Evolutionary conservation across 64 coral and sea anemone genomes (phyloP), one percentile per base, ranked within the genome.

Genomic region (Acropora tenuis): DNA sequence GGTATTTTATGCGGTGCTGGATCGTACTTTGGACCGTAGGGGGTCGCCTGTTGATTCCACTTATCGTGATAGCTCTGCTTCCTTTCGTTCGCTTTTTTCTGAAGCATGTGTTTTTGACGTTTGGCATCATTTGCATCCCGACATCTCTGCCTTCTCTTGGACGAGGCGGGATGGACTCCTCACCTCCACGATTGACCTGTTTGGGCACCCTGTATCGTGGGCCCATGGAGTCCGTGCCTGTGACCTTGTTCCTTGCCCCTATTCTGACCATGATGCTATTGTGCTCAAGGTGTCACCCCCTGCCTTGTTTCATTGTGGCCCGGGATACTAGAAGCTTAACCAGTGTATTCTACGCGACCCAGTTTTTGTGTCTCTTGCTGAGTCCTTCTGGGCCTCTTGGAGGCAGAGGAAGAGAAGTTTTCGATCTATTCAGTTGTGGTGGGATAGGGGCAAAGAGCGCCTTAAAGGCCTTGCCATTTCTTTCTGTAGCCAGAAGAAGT

Each of bases 281-380:
- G 2, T 58, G 15, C 7, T 91, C 10, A 6, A 6, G 0, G 6
- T 71, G 16, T 52, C 6, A 40, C 43, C 73, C 13, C 79, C 89
- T 1, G 16, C 8, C 7, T 13, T n/a, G 10, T 19, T 69, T 6
- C n/a, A 15, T 13, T 1, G 43, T 1, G 89, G 89, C 74, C 69
- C 78, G 11, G 69, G 89, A 4, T 10, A 53, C n/a, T 91, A 79
- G 89, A 91, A 91, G 74, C 52, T 91, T 0, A 91, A 91, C 12
- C 55, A 43, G 1, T 66, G 40, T 12, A 41, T 61, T 59, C 16
- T 91, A 1, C 0, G 30, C 4, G 80, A 91, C 42, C 13, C 18
- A 2, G 69, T 49, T 8, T 91, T 41, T 44, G 43, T 73, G 1
- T 4, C 5, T 20, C 43, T 19, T 3, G 8, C 77, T 0, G n/a